Conservation (phyloP, 2,113 vertebrate species). For the Coptodon rendalli region DNA sequence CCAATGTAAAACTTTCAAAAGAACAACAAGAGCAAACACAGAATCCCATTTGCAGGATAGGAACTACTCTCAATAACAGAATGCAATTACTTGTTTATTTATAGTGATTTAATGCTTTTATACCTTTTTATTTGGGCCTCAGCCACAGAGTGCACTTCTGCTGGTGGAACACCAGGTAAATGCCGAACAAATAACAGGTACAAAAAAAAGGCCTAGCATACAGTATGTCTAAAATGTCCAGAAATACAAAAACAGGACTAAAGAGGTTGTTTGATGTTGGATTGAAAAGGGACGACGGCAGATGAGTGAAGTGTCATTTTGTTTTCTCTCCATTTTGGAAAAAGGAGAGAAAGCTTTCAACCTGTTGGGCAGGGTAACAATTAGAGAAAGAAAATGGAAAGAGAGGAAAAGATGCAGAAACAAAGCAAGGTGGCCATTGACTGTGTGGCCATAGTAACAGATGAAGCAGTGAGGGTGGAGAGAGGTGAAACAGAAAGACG, state of each 20-base stretch:
- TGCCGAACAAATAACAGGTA: neutral
- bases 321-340: slow-evolving; percentile 2
- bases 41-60: neutral
- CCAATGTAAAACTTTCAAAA: neutral
- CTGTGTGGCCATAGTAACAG: slow-evolving; percentile 28
- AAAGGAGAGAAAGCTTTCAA: slow-evolving; percentile 5
- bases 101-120: neutral
- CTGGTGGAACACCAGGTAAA: neutral
- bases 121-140: neutral
- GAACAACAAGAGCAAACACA: neutral
- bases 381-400: neutral
- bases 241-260: neutral
- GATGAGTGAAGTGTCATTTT: neutral
- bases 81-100: neutral
- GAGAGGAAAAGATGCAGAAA: neutral
- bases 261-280: neutral
- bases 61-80: neutral
- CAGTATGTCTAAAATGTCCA: slow-evolving; percentile 1
- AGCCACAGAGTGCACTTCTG: neutral
- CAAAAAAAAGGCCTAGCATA: neutral
- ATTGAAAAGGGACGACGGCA: neutral
- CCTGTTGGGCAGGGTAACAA: neutral
- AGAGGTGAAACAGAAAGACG: neutral
- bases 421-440: neutral
- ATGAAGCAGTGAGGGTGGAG: neutral